Percentiles rank a stretch among this genome's conserved stretches.
These are phyloP conservation scores for Numenius phaeopus DNA, from an alignment of 2,797 vertebrate species.

Conservation along the genomic window DNA sequence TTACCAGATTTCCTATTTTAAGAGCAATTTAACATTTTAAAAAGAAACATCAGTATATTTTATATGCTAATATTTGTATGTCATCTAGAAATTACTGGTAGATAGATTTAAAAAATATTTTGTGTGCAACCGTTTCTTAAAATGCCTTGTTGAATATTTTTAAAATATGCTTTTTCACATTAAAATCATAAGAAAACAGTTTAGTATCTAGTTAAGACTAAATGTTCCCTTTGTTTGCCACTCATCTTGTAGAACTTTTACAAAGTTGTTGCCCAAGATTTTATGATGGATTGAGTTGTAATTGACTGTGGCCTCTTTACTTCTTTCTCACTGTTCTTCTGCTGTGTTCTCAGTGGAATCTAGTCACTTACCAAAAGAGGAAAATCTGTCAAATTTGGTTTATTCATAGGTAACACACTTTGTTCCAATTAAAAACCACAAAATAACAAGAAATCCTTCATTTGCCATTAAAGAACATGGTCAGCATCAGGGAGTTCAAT, in stretches of 20 bases:
- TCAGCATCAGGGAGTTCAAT: neutral
- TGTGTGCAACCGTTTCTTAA: fast-evolving
- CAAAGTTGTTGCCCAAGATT: neutral
- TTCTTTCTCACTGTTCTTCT: neutral
- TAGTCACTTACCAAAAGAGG: neutral
- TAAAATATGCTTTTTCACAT: neutral
- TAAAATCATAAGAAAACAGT: neutral
- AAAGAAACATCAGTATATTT: neutral
- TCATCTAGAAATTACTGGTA: neutral
- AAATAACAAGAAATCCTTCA: neutral
- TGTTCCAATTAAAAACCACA: neutral
- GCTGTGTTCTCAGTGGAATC: neutral
- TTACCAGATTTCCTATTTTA: neutral
- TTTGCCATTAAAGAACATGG: neutral
- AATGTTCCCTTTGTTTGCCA: neutral
- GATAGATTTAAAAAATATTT: neutral
- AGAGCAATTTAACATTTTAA: neutral
- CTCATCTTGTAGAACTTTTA: neutral
- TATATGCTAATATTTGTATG: neutral
- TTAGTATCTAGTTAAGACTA: neutral
- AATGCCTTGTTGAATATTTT: neutral
- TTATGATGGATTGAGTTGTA: neutral
- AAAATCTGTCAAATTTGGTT: neutral
- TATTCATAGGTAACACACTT: neutral
- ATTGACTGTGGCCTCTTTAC: neutral